Evolutionary conservation across 1,140 invertebrate species (phyloP), one percentile per base, ranked within the genome.

Genomic region (Stegodyphus dumicola): DNA sequence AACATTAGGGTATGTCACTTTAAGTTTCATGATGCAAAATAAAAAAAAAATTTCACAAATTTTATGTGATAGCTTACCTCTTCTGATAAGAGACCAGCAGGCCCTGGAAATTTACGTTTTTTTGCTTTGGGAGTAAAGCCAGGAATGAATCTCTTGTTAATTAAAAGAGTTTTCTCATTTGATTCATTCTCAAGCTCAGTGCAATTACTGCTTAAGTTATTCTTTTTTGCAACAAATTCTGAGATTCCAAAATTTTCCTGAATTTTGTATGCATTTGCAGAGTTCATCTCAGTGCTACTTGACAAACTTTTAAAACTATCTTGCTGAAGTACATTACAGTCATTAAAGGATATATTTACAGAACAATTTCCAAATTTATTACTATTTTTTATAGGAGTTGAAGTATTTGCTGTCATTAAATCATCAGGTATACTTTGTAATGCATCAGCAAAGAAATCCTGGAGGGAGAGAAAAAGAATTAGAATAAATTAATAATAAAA

Each of bases 51-150:
- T 17, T 17, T 67, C 6, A 18, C n/a, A 18, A 67, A 67, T 9
- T 6, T 74, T 33, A 74, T 17, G 7, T 52, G 17, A 54, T 0
- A 53, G 67, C 65, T 69, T 85, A 85, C 81, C n/a, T 49, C 13
- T 69, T 48, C 52, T 15, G 69, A 10, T 15, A 76, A 69, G 54
- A 76, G 17, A 1, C 81, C 81, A 77, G 81, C 81, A 48, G 81
- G 81, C 6, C 81, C 81, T 6, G 81, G 74, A 54, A 85, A 77
- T 77, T 85, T 85, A 6, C 74, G 48, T 53, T 85, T 85, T 49
- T 51, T 76, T 76, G 81, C 81, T 60, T 77, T 85, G 9, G 81
- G 74, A 9, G 74, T 77, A 56, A 69, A 76, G n/a, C 81, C 81
- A 69, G 73, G 74, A 17, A 60, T 18, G 74, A 85, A 85, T 48